Evolutionary conservation across 53 echinoderm and acorn worm genomes (phyloP).

Genomic region (Patiria pectinifera): DNA sequence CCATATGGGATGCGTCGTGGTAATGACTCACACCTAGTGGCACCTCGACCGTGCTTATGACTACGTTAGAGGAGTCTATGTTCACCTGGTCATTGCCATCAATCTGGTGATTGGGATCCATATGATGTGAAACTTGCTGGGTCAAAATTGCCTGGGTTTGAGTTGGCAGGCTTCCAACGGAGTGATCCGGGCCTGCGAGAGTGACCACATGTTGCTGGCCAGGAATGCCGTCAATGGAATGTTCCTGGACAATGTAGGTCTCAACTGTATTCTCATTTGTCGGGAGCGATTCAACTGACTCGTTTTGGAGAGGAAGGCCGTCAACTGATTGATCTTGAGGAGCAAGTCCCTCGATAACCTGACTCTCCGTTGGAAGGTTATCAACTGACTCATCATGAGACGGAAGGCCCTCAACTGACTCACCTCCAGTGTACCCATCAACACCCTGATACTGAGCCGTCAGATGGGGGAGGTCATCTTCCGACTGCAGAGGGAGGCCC

Average conservation of each 20-base stretch:
- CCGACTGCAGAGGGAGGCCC: not conserved
- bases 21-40: conserved; percentile 34
- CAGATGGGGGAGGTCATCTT: not conserved
- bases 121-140: conserved; percentile 2
- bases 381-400: conserved; percentile 25
- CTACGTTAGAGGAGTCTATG: conserved; percentile 50
- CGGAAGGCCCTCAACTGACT: conserved; percentile 7
- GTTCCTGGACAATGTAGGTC: conserved; percentile 51
- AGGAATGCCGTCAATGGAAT: conserved; percentile 25
- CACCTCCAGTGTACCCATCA: not conserved
- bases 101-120: conserved; percentile 20
- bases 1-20: conserved; percentile 46
- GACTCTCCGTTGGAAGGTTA: not conserved
- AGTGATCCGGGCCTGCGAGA: conserved; percentile 14
- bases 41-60: conserved; percentile 51
- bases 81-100: conserved; percentile 28
- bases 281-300: conserved; percentile 21
- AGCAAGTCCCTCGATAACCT: conserved; percentile 6
- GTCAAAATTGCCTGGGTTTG: conserved; percentile 25
- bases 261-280: conserved; percentile 23
- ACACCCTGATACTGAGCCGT: not conserved
- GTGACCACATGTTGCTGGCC: conserved; percentile 51
- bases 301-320: conserved; percentile 13
- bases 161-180: conserved; percentile 18
- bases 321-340: conserved; percentile 11